These are phyloP conservation scores for Drosophila kepulauana DNA, from an alignment of 1,140 invertebrate genomes.

Conservation along the genomic window DNA sequence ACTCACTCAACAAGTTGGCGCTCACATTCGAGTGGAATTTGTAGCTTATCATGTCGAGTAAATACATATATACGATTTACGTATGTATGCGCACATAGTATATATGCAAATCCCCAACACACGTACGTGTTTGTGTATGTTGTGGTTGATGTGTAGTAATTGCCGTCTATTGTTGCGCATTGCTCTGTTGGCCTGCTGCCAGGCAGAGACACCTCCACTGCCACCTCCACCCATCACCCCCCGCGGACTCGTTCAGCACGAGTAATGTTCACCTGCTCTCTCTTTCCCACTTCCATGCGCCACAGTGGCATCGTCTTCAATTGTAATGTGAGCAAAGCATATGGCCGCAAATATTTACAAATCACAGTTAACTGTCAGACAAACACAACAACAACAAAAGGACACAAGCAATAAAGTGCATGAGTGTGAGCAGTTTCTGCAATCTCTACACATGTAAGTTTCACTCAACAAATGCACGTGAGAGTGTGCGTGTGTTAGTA, in stretches of 20 bases:
- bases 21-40: constrained; percentile 27
- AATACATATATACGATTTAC: neutral
- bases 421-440: neutral
- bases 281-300: constrained; percentile 12
- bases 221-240: neutral
- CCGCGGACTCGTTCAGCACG: constrained; percentile 8
- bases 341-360: constrained; percentile 46
- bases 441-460: constrained; percentile 14
- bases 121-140: constrained; percentile 6
- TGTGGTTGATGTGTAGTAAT: constrained; percentile 22
- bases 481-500: constrained; percentile 28
- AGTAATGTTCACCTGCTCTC: neutral
- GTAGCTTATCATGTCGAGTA: constrained; percentile 28
- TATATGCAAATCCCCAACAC: constrained; percentile 5
- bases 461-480: constrained; percentile 46
- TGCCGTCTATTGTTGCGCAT: constrained; percentile 54
- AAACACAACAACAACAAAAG: neutral
- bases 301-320: constrained; percentile 51
- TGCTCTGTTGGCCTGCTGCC: constrained; percentile 46
- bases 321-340: constrained; percentile 44
- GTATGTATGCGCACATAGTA: neutral
- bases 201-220: constrained; percentile 6
- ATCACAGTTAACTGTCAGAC: constrained; percentile 42
- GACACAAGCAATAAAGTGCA: constrained; percentile 10
- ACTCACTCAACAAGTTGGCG: constrained; percentile 49